Evolutionary conservation across 2,797 vertebrate genomes (phyloP).

Genomic region (Fistularia tabacaria): DNA sequence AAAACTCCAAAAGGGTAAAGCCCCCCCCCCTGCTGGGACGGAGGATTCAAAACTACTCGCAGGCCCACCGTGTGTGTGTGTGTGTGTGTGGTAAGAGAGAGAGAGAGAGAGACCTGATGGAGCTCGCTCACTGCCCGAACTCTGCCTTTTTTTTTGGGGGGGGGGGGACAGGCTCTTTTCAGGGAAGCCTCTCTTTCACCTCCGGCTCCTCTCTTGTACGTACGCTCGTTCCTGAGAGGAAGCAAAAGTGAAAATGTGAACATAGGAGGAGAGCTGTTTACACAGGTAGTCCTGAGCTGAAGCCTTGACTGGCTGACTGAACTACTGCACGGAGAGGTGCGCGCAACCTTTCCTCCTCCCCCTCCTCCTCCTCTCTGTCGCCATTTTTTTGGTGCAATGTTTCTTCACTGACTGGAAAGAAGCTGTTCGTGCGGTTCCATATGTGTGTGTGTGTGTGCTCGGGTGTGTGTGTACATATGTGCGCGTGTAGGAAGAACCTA

Average conservation of each 20-base stretch:
- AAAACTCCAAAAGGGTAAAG: slow-evolving; percentile 79
- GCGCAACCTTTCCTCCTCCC: slow-evolving; percentile 24
- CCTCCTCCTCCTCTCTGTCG: slow-evolving; percentile 46
- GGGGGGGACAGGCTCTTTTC: slow-evolving; percentile 35
- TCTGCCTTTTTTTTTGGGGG: slow-evolving; percentile 39
- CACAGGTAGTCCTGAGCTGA: slow-evolving; percentile 42
- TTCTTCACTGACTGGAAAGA: slow-evolving; percentile 63
- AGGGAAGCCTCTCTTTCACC: slow-evolving; percentile 37
- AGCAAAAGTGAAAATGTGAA: slow-evolving; percentile 30
- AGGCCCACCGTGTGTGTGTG: slow-evolving; percentile 55
- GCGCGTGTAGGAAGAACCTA: slow-evolving; percentile 50
- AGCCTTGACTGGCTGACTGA: slow-evolving; percentile 61
- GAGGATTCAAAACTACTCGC: slow-evolving; percentile 32
- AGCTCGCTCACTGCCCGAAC: slow-evolving; percentile 65
- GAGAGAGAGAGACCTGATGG: slow-evolving; percentile 39
- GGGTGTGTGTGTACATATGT: slow-evolving; percentile 1
- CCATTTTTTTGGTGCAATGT: slow-evolving; percentile 59
- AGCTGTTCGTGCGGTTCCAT: slow-evolving; percentile 36
- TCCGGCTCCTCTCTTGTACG: slow-evolving; percentile 18
- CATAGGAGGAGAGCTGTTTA: slow-evolving; percentile 35
- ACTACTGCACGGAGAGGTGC: slow-evolving; percentile 56
- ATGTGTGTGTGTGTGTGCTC: not conserved
- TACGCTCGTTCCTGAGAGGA: slow-evolving; percentile 33
- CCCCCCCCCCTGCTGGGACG: slow-evolving; percentile 3
- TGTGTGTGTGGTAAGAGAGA: not conserved